Conservation (phyloP, 2,113 vertebrate genomes). For the Glareola pratincola region DNA sequence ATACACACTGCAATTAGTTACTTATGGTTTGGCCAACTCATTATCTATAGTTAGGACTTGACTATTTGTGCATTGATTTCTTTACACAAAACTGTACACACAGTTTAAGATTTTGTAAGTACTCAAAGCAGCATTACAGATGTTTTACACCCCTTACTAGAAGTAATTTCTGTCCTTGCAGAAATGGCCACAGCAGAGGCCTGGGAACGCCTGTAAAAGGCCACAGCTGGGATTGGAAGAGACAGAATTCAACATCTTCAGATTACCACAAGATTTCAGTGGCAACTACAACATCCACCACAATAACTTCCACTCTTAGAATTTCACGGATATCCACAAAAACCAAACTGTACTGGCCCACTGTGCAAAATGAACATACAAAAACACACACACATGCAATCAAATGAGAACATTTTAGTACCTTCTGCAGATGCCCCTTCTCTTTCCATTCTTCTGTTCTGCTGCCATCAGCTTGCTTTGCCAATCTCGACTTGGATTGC, state of each 20-base stretch:
- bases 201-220: not conserved
- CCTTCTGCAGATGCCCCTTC: slow-evolving; percentile 13
- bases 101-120: not conserved
- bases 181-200: not conserved
- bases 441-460: slow-evolving; percentile 21
- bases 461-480: slow-evolving; percentile 4
- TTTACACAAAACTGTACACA: not conserved
- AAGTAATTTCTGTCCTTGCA: not conserved
- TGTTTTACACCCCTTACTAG: not conserved
- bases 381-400: not conserved
- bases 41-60: not conserved
- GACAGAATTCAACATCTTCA: not conserved
- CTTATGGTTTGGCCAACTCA: not conserved
- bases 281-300: not conserved
- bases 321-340: not conserved
- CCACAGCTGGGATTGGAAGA: not conserved
- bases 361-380: not conserved
- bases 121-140: not conserved
- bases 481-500: not conserved
- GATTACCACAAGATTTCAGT: not conserved
- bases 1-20: not conserved
- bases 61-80: not conserved
- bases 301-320: not conserved
- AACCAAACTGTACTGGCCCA: not conserved
- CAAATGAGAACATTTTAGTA: not conserved